Evolutionary conservation across 2,113 vertebrate species (phyloP), one percentile per base, ranked within the genome.

Genomic region (Seriola quinqueradiata): DNA sequence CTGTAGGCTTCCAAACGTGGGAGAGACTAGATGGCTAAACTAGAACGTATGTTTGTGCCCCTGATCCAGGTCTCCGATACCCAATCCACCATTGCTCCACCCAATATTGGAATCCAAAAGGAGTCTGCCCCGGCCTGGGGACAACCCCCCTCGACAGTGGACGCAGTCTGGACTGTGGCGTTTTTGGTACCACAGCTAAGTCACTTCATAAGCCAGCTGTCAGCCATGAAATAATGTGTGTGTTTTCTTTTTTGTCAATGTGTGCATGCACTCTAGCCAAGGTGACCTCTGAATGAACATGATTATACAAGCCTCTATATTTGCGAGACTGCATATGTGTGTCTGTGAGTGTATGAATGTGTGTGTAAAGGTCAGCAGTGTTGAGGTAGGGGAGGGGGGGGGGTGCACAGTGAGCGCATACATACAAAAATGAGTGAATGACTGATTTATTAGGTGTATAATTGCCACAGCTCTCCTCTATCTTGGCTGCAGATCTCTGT

Each of bases 381-480:
- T 65, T 8, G 16, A 66, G 10, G 36, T 67, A 42, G 4, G 57
- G 28, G n/a, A n/a, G 70, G 54, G 63, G 36, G 58, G n/a, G 5
- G 67, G 63, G 59, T 63, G 68, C 69, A 75, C 67, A 79, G 61
- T 72, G 76, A 89, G 65, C 61, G 36, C 77, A 79, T 52, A 66
- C 61, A 81, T 66, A 70, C 79, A 82, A 58, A 85, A 93, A 85
- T 90, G 75, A 86, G 75, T 86, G 82, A 92, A 67, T 84, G 91
- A 91, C 83, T 82, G 89, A 94, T 93, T 94, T 93, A 94, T 92
- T 86, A 79, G 79, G 88, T 93, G 88, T 77, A 79, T 90, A 91
- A 94, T 88, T 84, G 90, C 87, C 60, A 88, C 75, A 75, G 73
- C 54, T 60, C 70, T 77, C 54, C 73, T 57, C 73, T 76, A 69